Evolutionary conservation across 2,113 vertebrate genomes (phyloP).

Genomic region (Catharus bicknelli): DNA sequence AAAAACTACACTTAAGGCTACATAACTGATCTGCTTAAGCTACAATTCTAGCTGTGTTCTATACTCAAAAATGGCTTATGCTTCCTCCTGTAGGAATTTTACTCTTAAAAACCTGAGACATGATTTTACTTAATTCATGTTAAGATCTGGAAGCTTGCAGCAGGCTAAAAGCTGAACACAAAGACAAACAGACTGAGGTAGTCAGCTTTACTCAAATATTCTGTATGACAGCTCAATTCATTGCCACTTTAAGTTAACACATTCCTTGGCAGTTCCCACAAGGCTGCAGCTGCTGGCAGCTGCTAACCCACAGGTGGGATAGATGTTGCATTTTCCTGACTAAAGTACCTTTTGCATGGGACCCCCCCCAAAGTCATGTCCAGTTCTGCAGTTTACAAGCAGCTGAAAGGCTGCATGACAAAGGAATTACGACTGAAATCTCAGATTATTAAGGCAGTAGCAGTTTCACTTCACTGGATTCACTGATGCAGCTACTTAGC

Average conservation of each 20-base stretch:
- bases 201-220: conserved; percentile 15
- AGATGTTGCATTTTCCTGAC: not conserved
- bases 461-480: conserved; percentile 38
- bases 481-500: conserved; percentile 31
- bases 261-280: not conserved
- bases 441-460: conserved; percentile 52
- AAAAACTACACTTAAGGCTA: not conserved
- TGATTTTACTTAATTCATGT: conserved; percentile 12
- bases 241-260: not conserved
- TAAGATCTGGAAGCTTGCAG: conserved; percentile 6
- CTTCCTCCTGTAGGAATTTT: conserved; percentile 45
- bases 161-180: conserved; percentile 15
- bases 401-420: not conserved
- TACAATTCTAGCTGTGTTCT: conserved; percentile 7
- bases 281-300: not conserved
- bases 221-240: not conserved
- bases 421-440: conserved; percentile 1
- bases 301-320: not conserved
- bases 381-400: conserved; percentile 6
- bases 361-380: not conserved
- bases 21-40: not conserved
- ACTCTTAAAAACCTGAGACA: conserved; percentile 63
- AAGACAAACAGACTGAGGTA: conserved; percentile 61
- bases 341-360: accelerated
- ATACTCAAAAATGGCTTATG: conserved; percentile 54